Evolutionary conservation across 2,797 vertebrate genomes (phyloP).

Genomic region (Enteromius viviparus): DNA sequence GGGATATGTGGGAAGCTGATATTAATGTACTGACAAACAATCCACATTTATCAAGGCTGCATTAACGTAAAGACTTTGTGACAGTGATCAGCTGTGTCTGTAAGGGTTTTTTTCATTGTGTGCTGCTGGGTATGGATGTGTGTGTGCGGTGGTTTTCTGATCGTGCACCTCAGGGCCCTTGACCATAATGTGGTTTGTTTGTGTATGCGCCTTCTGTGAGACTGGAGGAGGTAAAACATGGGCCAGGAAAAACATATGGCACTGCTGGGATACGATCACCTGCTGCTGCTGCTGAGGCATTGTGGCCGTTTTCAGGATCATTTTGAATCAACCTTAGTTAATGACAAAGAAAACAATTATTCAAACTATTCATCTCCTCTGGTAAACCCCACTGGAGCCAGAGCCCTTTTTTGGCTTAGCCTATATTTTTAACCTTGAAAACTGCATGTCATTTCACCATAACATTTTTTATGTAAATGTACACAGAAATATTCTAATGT

Average conservation of each 20-base stretch:
- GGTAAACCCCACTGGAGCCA: neutral
- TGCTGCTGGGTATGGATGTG: slow-evolving; percentile 47
- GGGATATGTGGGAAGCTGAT: slow-evolving; percentile 1
- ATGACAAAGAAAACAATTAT: slow-evolving; percentile 75
- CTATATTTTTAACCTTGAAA: slow-evolving; percentile 11
- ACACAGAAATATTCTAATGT: slow-evolving; percentile 6
- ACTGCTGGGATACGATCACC: slow-evolving; percentile 73
- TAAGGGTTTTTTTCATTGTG: slow-evolving; percentile 52
- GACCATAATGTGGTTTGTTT: slow-evolving; percentile 73
- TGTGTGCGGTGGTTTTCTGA: slow-evolving; percentile 59
- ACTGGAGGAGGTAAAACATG: slow-evolving; percentile 65
- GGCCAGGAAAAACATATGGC: slow-evolving; percentile 80
- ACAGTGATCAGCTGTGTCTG: slow-evolving; percentile 49
- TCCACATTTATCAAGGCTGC: slow-evolving; percentile 48
- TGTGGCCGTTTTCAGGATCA: slow-evolving; percentile 69
- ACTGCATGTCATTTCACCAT: neutral
- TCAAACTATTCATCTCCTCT: slow-evolving; percentile 18
- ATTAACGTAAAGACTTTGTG: slow-evolving; percentile 32
- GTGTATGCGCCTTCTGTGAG: slow-evolving; percentile 71
- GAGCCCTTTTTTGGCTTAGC: neutral
- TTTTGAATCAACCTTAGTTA: slow-evolving; percentile 77
- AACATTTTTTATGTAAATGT: neutral
- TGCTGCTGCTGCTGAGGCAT: slow-evolving; percentile 65
- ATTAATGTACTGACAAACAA: slow-evolving; percentile 37
- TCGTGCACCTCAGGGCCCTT: slow-evolving; percentile 71